Evolutionary conservation across 1,140 invertebrate genomes (phyloP).

Genomic region (Halictus rubicundus): DNA sequence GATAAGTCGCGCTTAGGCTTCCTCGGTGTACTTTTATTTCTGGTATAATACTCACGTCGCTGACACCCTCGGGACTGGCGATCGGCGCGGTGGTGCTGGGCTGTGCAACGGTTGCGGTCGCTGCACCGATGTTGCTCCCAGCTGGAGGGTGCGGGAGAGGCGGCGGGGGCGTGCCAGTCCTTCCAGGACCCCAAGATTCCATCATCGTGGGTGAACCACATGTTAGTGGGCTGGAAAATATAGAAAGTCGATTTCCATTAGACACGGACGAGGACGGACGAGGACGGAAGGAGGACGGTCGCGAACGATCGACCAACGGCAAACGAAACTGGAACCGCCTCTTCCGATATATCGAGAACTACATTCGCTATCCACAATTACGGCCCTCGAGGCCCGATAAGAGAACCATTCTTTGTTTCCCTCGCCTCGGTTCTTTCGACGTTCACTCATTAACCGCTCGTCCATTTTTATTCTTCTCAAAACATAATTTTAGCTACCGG

Average conservation of each 20-base stretch:
- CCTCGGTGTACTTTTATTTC: no score
- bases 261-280: not conserved
- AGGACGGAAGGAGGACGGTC: not conserved
- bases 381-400: no score
- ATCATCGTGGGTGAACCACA: slow-evolving; percentile 80
- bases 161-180: slow-evolving; percentile 71
- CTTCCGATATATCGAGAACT: not conserved
- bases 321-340: not conserved
- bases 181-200: slow-evolving; percentile 76
- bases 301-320: not conserved
- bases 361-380: not conserved
- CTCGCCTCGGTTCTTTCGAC: no score
- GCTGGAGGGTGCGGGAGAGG: slow-evolving; percentile 68
- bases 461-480: no score
- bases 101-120: slow-evolving; percentile 59
- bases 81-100: slow-evolving; percentile 77
- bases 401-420: no score
- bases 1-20: no score
- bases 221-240: slow-evolving; percentile 80
- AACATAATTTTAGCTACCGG: no score
- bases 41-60: slow-evolving; percentile 70
- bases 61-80: slow-evolving; percentile 80
- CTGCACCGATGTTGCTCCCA: slow-evolving; percentile 65
- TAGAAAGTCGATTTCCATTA: slow-evolving; percentile 29
- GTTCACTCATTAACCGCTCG: no score